Evolutionary conservation across 2,113 vertebrate species (phyloP).

Genomic region (Myrmecobius fasciatus): DNA sequence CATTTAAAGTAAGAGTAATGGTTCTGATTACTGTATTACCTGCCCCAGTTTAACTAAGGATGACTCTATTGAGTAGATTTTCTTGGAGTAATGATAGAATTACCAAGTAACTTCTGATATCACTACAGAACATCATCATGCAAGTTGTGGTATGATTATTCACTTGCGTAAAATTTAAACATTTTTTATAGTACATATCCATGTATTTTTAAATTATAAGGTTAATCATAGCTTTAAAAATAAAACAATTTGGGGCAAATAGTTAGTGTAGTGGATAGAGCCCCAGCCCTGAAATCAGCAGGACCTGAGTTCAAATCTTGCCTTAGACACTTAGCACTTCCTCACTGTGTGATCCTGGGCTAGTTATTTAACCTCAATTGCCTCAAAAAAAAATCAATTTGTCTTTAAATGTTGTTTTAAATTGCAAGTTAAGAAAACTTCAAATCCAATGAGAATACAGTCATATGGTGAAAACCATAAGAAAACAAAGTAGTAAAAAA

Average conservation of each 20-base stretch:
- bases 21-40: neutral
- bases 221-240: neutral
- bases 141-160: neutral
- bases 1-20: neutral
- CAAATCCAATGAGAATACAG: neutral
- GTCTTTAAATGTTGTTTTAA: neutral
- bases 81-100: neutral
- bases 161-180: neutral
- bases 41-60: neutral
- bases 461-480: neutral
- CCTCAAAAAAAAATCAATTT: neutral
- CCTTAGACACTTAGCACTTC: too few species aligned
- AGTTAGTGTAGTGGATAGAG: too few species aligned
- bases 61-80: neutral
- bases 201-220: neutral
- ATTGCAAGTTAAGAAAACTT: neutral
- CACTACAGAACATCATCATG: neutral
- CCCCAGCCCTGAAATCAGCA: too few species aligned
- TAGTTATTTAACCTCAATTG: too few species aligned
- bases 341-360: too few species aligned
- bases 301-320: too few species aligned
- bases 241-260: neutral
- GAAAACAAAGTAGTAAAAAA: neutral
- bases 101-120: neutral
- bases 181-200: neutral